Percentiles rank a stretch among this genome's conserved stretches.
Conservation (phyloP, 2,888 invertebrate species). For the Allolobophora icterica region DNA sequence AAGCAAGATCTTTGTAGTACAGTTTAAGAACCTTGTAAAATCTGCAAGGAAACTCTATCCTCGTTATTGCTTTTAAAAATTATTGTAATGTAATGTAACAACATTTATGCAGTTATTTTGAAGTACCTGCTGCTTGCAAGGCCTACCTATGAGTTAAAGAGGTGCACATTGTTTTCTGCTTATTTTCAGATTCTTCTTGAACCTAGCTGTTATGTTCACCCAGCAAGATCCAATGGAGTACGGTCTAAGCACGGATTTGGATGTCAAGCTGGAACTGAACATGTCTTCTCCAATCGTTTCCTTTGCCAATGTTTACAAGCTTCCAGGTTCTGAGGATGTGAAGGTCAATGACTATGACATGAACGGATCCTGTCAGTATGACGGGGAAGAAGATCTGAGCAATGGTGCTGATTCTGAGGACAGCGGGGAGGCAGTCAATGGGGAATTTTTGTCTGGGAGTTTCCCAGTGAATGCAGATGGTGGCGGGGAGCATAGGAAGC, state of each 20-base stretch:
- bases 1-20: neutral
- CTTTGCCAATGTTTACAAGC: neutral
- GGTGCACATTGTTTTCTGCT: neutral
- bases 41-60: neutral
- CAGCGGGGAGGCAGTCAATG: conserved; percentile 30
- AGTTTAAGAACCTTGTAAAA: neutral
- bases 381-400: conserved; percentile 32
- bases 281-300: conserved; percentile 18
- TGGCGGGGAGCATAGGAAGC: conserved; percentile 62
- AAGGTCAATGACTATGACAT: conserved; percentile 15
- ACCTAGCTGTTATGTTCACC: conserved; percentile 11
- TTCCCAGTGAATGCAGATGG: conserved; percentile 25
- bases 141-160: too few species aligned
- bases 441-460: conserved; percentile 14
- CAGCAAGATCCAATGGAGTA: conserved; percentile 8
- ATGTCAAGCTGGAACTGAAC: neutral
- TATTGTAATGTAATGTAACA: neutral
- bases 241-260: neutral
- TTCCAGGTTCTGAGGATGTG: neutral
- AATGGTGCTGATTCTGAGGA: conserved; percentile 38
- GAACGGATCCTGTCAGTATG: neutral
- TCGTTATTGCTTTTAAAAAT: neutral
- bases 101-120: too few species aligned
- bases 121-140: too few species aligned
- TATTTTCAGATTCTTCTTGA: neutral